A percentile compares a stretch with the other conserved stretches of the same genome.
Conservation (phyloP, 2,797 vertebrate genomes). For the Peromyscus attwateri region DNA sequence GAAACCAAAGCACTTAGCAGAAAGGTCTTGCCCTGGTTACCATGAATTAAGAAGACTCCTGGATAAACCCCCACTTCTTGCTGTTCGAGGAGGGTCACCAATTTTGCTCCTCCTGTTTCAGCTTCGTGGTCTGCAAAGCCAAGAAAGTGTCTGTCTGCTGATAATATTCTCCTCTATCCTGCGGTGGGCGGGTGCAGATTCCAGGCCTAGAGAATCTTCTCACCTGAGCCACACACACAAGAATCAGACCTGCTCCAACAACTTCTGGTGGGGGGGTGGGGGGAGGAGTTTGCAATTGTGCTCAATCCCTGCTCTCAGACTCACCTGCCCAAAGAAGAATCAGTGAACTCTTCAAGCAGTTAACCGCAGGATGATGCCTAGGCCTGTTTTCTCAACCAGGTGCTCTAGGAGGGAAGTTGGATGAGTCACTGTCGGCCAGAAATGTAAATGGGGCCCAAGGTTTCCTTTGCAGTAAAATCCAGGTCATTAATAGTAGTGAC, state of each 20-base stretch:
- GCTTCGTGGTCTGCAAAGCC: slow-evolving; percentile 11
- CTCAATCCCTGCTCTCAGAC: slow-evolving; percentile 24
- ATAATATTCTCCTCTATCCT: background rate
- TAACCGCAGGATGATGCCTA: slow-evolving; percentile 74
- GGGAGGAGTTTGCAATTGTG: background rate
- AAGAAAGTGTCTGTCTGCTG: background rate
- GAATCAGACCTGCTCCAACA: background rate
- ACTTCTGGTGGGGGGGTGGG: too few species aligned
- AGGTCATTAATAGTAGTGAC: slow-evolving; percentile 80
- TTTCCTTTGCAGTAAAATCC: slow-evolving; percentile 80
- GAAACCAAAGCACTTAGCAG: background rate
- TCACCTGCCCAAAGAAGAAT: slow-evolving; percentile 72
- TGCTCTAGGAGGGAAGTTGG: slow-evolving; percentile 79
- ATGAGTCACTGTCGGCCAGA: slow-evolving; percentile 82
- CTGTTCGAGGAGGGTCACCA: background rate
- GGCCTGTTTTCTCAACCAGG: slow-evolving; percentile 79
- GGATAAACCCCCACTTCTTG: background rate
- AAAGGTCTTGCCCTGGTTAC: background rate
- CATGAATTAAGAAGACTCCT: background rate
- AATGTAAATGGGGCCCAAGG: slow-evolving; percentile 83
- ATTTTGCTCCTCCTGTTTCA: background rate
- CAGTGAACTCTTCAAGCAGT: slow-evolving; percentile 77
- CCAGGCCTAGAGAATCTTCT: background rate
- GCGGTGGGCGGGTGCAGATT: background rate
- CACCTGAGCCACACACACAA: background rate